phyloP scores from a whole-genome alignment of 2,113 vertebrate species.

The Hemichromis elongatus region DNA sequence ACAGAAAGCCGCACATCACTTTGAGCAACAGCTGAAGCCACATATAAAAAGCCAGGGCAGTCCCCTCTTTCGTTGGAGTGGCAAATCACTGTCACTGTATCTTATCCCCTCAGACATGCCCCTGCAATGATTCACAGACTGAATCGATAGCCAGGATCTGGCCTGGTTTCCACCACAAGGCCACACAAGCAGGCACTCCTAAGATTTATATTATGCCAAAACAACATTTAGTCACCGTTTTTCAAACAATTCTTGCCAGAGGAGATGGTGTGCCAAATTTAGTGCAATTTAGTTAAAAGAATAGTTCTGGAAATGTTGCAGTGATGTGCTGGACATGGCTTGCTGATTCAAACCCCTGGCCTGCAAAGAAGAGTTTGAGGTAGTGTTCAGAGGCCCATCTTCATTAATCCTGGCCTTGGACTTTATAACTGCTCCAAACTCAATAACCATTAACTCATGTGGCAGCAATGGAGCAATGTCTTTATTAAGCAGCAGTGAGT shows the following conservation, averaged over 20 bases:
- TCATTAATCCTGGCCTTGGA: conserved; percentile 19
- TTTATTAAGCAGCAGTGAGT: neutral
- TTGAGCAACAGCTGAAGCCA: conserved; percentile 40
- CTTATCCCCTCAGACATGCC: neutral
- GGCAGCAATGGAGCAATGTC: neutral
- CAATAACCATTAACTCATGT: neutral
- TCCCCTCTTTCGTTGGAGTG: conserved; percentile 9
- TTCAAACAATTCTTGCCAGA: neutral
- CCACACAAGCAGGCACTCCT: neutral
- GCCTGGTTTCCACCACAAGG: conserved; percentile 10
- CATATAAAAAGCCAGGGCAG: conserved; percentile 27
- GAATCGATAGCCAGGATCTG: neutral
- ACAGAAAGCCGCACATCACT: conserved; percentile 26
- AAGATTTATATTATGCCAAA: neutral
- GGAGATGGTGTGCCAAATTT: neutral
- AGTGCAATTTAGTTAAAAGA: conserved; percentile 2
- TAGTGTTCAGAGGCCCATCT: neutral
- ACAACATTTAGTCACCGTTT: neutral
- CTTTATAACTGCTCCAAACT: neutral
- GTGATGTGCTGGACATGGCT: neutral
- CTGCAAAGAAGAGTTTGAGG: conserved; percentile 8
- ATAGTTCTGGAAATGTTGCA: neutral
- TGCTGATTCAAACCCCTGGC: neutral
- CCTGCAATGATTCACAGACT: conserved; percentile 15
- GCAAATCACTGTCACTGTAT: conserved; percentile 27